Evolutionary conservation across 2,888 invertebrate genomes (phyloP).

Genomic region (Ptilodon capucinus): DNA sequence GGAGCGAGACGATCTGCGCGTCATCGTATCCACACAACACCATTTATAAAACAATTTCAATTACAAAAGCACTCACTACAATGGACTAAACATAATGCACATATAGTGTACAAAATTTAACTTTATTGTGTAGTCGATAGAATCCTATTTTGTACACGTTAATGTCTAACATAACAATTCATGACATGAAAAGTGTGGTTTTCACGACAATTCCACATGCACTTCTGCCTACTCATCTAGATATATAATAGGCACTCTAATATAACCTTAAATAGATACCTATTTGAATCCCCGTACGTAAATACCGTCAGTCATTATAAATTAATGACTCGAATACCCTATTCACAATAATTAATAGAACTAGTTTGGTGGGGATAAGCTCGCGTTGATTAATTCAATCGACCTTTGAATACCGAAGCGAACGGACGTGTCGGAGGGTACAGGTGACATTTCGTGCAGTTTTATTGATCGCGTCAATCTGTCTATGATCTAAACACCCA

Average conservation of each 20-base stretch:
- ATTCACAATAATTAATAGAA: not conserved
- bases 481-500: not conserved
- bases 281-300: not conserved
- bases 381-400: constrained; percentile 2
- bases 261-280: too few relatives aligned
- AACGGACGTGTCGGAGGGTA: constrained; percentile 10
- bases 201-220: too few relatives aligned
- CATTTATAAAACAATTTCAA: not conserved
- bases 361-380: not conserved
- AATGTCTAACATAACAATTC: not conserved
- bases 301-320: not conserved
- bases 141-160: not conserved
- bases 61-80: not conserved
- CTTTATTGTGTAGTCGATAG: not conserved
- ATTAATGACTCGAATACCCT: too few relatives aligned
- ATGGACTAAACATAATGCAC: too few relatives aligned
- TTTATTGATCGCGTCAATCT: not conserved
- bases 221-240: too few relatives aligned
- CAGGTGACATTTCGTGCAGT: not conserved
- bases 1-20: not conserved
- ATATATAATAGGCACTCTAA: too few relatives aligned
- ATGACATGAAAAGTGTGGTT: not conserved
- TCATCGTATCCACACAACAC: not conserved
- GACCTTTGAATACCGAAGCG: not conserved
- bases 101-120: not conserved